These are phyloP conservation scores for Schizothorax lantsangensis DNA, from an alignment of 2,797 vertebrate species.

Conservation along the genomic window DNA sequence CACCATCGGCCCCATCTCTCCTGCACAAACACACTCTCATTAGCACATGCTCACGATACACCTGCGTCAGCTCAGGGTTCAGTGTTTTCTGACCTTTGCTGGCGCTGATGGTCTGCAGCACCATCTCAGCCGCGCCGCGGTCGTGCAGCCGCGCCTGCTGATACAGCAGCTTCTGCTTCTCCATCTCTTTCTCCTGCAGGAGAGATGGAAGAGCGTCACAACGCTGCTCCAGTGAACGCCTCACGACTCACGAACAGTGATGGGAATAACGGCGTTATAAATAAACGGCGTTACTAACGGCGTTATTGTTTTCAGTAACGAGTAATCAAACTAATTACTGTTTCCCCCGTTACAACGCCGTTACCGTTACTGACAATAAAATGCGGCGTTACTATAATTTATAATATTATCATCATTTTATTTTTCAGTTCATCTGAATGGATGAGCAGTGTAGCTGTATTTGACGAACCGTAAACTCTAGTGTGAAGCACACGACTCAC, in stretches of 20 bases:
- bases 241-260: neutral
- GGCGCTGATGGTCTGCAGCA: conserved; percentile 94
- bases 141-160: conserved; percentile 95
- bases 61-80: neutral
- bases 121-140: conserved; percentile 94
- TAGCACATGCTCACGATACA: accelerated
- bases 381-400: too few species aligned
- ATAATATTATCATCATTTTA: too few species aligned
- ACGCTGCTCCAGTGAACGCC: neutral
- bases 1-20: conserved; percentile 96
- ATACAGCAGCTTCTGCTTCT: conserved; percentile 95
- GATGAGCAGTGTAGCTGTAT: too few species aligned
- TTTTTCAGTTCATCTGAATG: too few species aligned
- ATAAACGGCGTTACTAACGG: too few species aligned
- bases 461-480: too few species aligned
- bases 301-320: too few species aligned
- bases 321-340: too few species aligned
- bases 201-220: conserved; percentile 57
- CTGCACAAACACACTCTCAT: conserved; percentile 69
- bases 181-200: conserved; percentile 95
- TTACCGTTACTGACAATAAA: too few species aligned
- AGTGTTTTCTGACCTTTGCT: conserved; percentile 85
- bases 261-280: too few species aligned
- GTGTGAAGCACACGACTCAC: too few species aligned
- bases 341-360: too few species aligned